Evolutionary conservation across 2,888 invertebrate genomes (phyloP).

Genomic region (Scelioninae gen. 1): DNA sequence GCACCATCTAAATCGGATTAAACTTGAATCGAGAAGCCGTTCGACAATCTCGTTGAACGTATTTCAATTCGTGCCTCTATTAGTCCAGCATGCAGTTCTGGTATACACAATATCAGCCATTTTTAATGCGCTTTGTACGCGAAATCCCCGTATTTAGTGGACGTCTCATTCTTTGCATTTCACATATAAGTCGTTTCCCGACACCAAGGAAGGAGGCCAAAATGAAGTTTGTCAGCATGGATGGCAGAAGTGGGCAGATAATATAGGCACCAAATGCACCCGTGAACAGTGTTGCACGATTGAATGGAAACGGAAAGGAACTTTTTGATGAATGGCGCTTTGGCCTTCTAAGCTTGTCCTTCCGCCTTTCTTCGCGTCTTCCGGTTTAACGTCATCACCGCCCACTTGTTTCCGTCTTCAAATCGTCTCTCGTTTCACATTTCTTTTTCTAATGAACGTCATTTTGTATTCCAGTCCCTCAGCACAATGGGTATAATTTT

Average conservation of each 20-base stretch:
- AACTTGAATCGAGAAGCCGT: constrained; percentile 63
- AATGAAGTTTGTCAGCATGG: constrained; percentile 66
- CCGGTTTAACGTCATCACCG: constrained; percentile 77
- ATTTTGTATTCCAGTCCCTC: constrained; percentile 34
- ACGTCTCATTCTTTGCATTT: constrained; percentile 55
- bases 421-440: constrained; percentile 49
- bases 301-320: constrained; percentile 68
- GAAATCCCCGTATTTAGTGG: constrained; percentile 66
- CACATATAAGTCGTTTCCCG: constrained; percentile 59
- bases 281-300: constrained; percentile 60
- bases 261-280: constrained; percentile 58
- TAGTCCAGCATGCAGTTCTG: constrained; percentile 50
- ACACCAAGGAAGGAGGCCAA: constrained; percentile 26
- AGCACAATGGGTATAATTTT: constrained; percentile 49
- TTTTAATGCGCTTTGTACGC: constrained; percentile 67
- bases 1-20: constrained; percentile 70
- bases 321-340: constrained; percentile 76
- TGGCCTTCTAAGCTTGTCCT: constrained; percentile 77
- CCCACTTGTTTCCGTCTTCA: constrained; percentile 67
- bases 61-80: too few species aligned
- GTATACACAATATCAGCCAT: constrained; percentile 66
- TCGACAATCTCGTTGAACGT: too few species aligned
- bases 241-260: constrained; percentile 60
- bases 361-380: constrained; percentile 78
- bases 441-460: constrained; percentile 48